These are phyloP conservation scores for Entelurus aequoreus DNA, from an alignment of 2,113 vertebrate species.

Conservation along the genomic window DNA sequence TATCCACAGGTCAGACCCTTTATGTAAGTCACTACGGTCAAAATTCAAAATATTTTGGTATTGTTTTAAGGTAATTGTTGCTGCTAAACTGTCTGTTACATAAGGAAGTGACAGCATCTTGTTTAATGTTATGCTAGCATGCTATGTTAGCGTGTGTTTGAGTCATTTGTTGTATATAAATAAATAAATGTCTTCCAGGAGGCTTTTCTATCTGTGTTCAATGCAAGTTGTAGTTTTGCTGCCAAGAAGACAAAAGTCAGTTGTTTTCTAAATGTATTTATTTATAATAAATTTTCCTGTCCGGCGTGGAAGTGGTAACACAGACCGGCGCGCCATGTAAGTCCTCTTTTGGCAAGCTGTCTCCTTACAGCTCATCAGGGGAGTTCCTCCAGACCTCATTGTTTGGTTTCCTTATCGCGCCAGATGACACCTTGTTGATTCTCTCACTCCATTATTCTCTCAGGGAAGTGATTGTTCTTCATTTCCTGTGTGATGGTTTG, in stretches of 20 bases:
- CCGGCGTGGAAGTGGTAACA: too few species aligned
- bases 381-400: conserved; percentile 60
- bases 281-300: not conserved
- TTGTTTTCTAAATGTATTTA: not conserved
- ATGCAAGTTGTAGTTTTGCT: not conserved
- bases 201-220: not conserved
- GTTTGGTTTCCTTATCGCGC: conserved; percentile 55
- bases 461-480: conserved; percentile 50
- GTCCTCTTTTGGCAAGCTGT: conserved; percentile 30
- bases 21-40: too few species aligned
- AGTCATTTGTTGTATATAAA: too few species aligned
- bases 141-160: too few species aligned
- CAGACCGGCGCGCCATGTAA: not conserved
- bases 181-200: too few species aligned
- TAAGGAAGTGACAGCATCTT: too few species aligned
- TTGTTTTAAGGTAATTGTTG: too few species aligned
- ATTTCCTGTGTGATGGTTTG: conserved; percentile 51
- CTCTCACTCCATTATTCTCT: conserved; percentile 51
- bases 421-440: conserved; percentile 66
- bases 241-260: not conserved
- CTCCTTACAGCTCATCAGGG: conserved; percentile 31
- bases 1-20: too few species aligned
- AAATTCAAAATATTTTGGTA: too few species aligned
- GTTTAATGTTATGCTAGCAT: too few species aligned
- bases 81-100: too few species aligned